Evolutionary conservation across 2,113 vertebrate species (phyloP).

Genomic region (Pachycephala philippinensis): DNA sequence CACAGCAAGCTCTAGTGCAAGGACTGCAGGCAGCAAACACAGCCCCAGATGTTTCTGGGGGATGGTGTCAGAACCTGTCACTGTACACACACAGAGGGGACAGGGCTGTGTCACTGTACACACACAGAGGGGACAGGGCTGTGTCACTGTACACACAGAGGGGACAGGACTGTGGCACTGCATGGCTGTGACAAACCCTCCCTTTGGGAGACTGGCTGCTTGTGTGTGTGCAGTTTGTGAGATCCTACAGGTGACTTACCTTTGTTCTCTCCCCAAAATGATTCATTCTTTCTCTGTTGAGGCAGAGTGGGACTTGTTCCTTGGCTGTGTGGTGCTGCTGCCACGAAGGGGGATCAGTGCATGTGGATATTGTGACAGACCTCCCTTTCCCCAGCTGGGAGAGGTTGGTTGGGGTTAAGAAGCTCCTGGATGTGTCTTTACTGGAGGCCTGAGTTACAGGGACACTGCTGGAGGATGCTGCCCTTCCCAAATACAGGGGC

Average conservation of each 20-base stretch:
- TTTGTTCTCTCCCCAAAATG: neutral
- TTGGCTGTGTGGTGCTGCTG: neutral
- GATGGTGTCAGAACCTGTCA: neutral
- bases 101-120: rapidly evolving
- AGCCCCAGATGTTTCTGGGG: neutral
- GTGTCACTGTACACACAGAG: neutral
- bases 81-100: neutral
- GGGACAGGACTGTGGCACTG: rapidly evolving
- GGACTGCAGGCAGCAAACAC: neutral
- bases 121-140: rapidly evolving
- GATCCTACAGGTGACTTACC: rapidly evolving
- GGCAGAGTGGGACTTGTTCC: neutral
- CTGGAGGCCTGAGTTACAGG: neutral
- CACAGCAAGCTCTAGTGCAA: neutral
- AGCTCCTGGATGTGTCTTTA: neutral
- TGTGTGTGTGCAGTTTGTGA: rapidly evolving
- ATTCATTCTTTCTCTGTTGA: neutral
- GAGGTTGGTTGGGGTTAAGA: neutral
- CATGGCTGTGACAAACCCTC: neutral
- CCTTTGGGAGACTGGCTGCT: neutral
- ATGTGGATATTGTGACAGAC: neutral
- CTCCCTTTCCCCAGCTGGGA: neutral
- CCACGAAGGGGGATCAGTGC: neutral
- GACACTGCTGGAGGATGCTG: neutral
- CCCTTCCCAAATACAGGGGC: neutral